Percentiles rank a stretch among this genome's conserved stretches.
Evolutionary conservation across 2,888 invertebrate genomes (phyloP).

Genomic region (Deroplatys truncata): DNA sequence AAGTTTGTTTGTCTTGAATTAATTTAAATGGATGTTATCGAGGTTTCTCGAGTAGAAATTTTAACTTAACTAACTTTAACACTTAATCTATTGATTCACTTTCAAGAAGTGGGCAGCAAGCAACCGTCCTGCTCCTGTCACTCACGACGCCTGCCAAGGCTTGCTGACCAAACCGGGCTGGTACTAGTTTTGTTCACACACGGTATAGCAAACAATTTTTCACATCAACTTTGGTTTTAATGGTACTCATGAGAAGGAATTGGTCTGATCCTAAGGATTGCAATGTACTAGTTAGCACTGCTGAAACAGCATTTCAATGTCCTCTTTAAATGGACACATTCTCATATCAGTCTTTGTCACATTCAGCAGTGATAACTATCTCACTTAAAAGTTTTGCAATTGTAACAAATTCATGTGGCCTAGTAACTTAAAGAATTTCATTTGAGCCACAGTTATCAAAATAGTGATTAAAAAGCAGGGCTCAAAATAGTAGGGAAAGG

Average conservation of each 20-base stretch:
- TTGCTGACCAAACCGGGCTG: constrained; percentile 21
- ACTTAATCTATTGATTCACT: constrained; percentile 32
- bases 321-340: background rate
- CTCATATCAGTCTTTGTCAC: constrained; percentile 7
- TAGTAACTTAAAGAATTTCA: background rate
- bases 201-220: constrained; percentile 30
- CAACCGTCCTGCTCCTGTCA: constrained; percentile 28
- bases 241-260: background rate
- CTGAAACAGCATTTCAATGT: constrained; percentile 10
- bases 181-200: constrained; percentile 31
- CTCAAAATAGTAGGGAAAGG: background rate
- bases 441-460: background rate
- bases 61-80: constrained; percentile 30
- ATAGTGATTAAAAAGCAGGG: background rate
- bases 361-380: constrained; percentile 30
- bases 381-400: background rate
- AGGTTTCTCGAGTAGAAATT: constrained; percentile 3
- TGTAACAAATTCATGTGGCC: background rate
- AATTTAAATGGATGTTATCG: background rate
- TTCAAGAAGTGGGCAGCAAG: constrained; percentile 34
- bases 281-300: constrained; percentile 27
- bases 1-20: background rate
- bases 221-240: constrained; percentile 4
- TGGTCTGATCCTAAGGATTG: background rate
- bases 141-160: constrained; percentile 23